Base-by-base conservation (phyloP, 2,797 vertebrate species). In the Avahi laniger region DNA sequence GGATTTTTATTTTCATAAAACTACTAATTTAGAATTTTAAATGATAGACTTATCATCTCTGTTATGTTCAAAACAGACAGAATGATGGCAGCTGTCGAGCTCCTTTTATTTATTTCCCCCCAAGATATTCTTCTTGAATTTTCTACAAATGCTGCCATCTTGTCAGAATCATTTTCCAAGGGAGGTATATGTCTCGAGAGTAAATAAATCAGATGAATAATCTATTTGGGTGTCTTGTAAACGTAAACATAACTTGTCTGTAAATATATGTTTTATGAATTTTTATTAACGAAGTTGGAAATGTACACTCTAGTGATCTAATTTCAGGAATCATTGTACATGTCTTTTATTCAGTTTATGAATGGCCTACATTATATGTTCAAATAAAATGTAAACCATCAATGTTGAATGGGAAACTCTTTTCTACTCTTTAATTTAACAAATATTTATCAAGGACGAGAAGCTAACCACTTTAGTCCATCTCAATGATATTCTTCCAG, bases 11-110 rank as follows among this genome's bases (percentile, higher is more conserved):
- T 93, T 89, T 94, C 24, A 73, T 65, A 81, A 97, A 92, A 80
- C 35, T 83, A 91, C 69, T 87, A 75, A 95, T 87, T 96, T 94
- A 63, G 41, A 78, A 91, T 93, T 92, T 89, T 82, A 83, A 97
- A 43, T 81, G 48, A 93, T 78, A 92, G 35, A 46, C 13, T 72
- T 91, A 80, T 57, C 59, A 87, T 93, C 86, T 89, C 26, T 78
- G 7, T 72, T 54, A 69, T 75, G 30, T 88, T 94, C 57, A 82
- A 73, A 91, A 46, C 43, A 95, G 52, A 88, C 33, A 81, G 35
- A 93, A 72, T 80, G 54, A 67, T 54, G 63, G 33, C 69, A 78
- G 9, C 65, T 61, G n/a, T 92, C 35, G 70, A 84, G 26, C 11
- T 61, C 67, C 54, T 87, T 86, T 33, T 26, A 48, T 59, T 79